Base-by-base conservation (phyloP, 2,113 vertebrate species). In the Protomyctophum bolini region DNA sequence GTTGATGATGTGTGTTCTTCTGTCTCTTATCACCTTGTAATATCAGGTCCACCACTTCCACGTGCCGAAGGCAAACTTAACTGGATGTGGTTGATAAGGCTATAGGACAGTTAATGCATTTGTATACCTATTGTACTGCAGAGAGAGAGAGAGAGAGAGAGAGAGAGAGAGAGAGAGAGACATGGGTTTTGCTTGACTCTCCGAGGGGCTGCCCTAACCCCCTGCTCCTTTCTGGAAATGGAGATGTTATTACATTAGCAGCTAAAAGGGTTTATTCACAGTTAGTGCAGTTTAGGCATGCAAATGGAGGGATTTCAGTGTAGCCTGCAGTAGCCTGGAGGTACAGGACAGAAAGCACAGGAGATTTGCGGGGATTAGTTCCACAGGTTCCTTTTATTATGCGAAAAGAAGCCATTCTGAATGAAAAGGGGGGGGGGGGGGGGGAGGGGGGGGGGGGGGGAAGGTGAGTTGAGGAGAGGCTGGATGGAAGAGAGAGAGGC, bases 231-330 rank as follows among this genome's bases (percentile, higher is more conserved):
- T 92, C 87, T 91, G 93, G 94, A 97, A 96, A 96, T 95, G 94
- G 93, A 96, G 94, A 95, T 95, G 94, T 94, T 95, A 94, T 95
- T 95, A 96, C 96, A 96, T 96, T 97, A 97, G 93, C 96, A 97
- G 94, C 89, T 95, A 94, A 98, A 98, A 96, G 93, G 95, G 89
- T 89, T 94, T 89, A 94, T 95, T 96, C 92, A 89, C 88, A 94
- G 91, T 95, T 95, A 95, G 94, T 94, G 94, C 91, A 94, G 95
- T 95, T 97, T 95, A 96, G 94, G 92, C 91, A 97, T 96, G 94
- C 94, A 96, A 97, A 98, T 96, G 92, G 94, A 57, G 91, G 94
- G 85, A 93, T 94, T 96, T 94, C 93, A 81, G 91, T 94, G 87
- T 88, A n/a, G 88, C 91, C 21, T 91, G 92, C 91, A n/a, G 87